Base-by-base conservation (phyloP, 2,888 invertebrate genomes). In the Danaus chrysippus region DNA sequence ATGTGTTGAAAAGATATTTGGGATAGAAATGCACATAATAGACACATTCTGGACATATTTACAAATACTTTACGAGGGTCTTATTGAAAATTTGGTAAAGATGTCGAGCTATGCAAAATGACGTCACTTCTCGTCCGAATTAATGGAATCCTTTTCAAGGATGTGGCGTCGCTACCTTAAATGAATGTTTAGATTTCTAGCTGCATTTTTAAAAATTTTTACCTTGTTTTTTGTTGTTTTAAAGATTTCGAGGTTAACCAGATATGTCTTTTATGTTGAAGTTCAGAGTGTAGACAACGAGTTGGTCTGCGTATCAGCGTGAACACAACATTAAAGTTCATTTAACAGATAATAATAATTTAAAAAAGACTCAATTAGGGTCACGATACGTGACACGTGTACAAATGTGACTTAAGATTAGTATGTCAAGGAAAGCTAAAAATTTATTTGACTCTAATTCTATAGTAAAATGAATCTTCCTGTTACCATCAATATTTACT, bases 71-170 rank as follows among this genome's bases (percentile, higher is more conserved):
- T 34, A 54, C 62, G 17, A 59, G 54, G 66, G 59, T 64, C 64
- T 61, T 49, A 43, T 53, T 56, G 59, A 64, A 66, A 66, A 64
- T 66, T 66, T 59, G 62, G 46, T 60, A 59, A 64, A 58, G 66
- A 66, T 64, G 62, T 43, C 66, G 62, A 43, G 56, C 57, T 57
- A 59, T 57, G 59, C 59, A 55, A 64, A 42, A 57, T 59, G 58
- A 58, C 58, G 53, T 59, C 61, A 17, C 59, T 49, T 17, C 49
- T 10, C 43, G 23, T 56, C 43, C 56, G 52, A 61, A 63, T 63
- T 58, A 59, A 55, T 57, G 54, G 62, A 56, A 67, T 67, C 61
- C 61, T 67, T 65, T 41, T 54, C 15, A 49, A 19, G 17, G 49
- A 46, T 60, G 54, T 41, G 58, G 58, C 49, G 10, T 17, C 17